Percentiles rank a stretch among this genome's conserved stretches.
Conservation (phyloP, 2,113 vertebrate species). For the Sebastes schlegelii region DNA sequence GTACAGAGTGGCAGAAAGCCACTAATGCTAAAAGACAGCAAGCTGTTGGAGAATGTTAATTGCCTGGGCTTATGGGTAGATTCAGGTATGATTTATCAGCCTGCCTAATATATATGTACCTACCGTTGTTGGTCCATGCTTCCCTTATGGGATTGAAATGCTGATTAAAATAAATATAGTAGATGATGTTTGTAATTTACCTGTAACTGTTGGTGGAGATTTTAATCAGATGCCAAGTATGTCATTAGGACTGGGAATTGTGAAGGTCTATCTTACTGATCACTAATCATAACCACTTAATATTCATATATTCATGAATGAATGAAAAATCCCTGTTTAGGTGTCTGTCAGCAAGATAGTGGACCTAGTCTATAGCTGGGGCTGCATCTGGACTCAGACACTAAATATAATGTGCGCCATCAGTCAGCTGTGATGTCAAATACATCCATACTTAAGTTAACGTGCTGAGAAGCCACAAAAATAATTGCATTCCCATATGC, state of each 20-base stretch:
- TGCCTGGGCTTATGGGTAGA: background rate
- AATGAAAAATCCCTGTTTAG: background rate
- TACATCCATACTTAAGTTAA: background rate
- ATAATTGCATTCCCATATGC: background rate
- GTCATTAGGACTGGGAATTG: conserved; percentile 3
- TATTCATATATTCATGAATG: background rate
- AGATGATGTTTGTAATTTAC: conserved; percentile 30
- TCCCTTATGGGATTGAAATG: conserved; percentile 18
- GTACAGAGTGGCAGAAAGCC: background rate
- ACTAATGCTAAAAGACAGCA: conserved; percentile 4
- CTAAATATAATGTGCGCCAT: background rate
- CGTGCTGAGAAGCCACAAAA: background rate
- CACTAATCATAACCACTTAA: conserved; percentile 10
- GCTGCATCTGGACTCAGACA: conserved; percentile 2
- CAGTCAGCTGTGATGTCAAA: background rate
- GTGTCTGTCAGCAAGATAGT: background rate
- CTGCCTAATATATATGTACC: conserved; percentile 14
- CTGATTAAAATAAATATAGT: conserved; percentile 25
- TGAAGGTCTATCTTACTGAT: conserved; percentile 7
- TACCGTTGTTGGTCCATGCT: background rate
- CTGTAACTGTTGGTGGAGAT: conserved; percentile 1
- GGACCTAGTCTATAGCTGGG: background rate
- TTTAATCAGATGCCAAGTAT: conserved; percentile 23
- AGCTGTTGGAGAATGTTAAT: conserved; percentile 2
- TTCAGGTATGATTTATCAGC: background rate